phyloP scores from a whole-genome alignment of 2,888 invertebrate genomes.

The Sepiola atlantica region DNA sequence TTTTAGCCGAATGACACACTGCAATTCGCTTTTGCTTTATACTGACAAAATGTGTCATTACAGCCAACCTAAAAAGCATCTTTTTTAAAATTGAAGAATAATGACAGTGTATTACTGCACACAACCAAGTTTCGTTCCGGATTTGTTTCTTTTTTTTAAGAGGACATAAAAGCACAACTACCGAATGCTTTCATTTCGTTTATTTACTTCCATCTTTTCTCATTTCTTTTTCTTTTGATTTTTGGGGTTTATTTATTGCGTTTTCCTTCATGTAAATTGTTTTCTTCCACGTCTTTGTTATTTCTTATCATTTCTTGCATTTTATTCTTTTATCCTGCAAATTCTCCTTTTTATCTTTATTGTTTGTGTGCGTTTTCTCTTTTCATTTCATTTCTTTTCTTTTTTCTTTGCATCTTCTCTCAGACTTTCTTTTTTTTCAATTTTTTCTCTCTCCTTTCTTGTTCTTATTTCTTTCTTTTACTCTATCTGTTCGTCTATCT shows the following conservation, averaged over 20 bases:
- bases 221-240: background rate
- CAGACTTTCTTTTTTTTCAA: no score
- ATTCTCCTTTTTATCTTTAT: no score
- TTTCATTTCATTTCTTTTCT: no score
- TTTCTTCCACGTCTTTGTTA: background rate
- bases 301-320: background rate
- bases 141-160: background rate
- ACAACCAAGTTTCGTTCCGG: background rate
- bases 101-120: background rate
- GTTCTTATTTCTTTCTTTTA: no score
- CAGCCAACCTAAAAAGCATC: background rate
- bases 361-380: no score
- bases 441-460: no score
- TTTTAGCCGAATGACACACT: background rate
- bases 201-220: background rate
- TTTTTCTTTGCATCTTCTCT: no score
- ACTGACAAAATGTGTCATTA: background rate
- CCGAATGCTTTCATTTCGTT: background rate
- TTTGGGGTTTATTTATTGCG: background rate
- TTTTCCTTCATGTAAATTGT: no score
- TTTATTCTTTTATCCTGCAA: no score
- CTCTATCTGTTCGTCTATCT: no score
- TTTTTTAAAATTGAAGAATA: background rate
- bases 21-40: conserved; percentile 9
- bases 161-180: background rate